Evolutionary conservation across 2,888 invertebrate genomes (phyloP).

Genomic region (Mystacides longicornis): DNA sequence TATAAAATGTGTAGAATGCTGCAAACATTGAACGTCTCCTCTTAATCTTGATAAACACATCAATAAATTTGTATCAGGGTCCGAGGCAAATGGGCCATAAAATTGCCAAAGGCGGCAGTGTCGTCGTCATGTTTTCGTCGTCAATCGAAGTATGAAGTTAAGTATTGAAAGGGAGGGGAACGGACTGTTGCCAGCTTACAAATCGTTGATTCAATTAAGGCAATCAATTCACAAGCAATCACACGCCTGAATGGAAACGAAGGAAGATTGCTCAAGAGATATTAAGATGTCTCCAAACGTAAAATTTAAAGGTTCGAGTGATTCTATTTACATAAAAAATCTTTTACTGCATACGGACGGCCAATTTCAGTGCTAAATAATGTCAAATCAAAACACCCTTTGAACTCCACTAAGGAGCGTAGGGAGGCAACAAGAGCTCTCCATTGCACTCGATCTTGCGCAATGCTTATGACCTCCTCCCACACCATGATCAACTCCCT

Average conservation of each 20-base stretch:
- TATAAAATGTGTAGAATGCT: too few relatives aligned
- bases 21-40: not conserved
- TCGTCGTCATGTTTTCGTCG: not conserved
- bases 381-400: too few relatives aligned
- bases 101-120: not conserved
- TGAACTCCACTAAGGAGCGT: too few relatives aligned
- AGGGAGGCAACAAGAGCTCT: too few relatives aligned
- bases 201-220: slow-evolving; percentile 1
- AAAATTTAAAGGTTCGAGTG: too few relatives aligned
- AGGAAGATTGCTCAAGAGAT: not conserved
- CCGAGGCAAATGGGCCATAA: not conserved
- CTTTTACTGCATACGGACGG: too few relatives aligned
- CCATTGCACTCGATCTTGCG: too few relatives aligned
- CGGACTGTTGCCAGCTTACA: not conserved
- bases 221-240: not conserved
- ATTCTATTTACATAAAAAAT: too few relatives aligned
- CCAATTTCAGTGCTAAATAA: too few relatives aligned
- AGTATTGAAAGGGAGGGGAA: not conserved
- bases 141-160: not conserved
- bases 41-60: not conserved
- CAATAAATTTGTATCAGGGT: not conserved
- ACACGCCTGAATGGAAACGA: not conserved
- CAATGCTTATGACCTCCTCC: too few relatives aligned
- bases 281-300: not conserved
- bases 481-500: too few relatives aligned